Conservation (phyloP, 2,888 invertebrate species). For the Dolomedes plantarius region DNA sequence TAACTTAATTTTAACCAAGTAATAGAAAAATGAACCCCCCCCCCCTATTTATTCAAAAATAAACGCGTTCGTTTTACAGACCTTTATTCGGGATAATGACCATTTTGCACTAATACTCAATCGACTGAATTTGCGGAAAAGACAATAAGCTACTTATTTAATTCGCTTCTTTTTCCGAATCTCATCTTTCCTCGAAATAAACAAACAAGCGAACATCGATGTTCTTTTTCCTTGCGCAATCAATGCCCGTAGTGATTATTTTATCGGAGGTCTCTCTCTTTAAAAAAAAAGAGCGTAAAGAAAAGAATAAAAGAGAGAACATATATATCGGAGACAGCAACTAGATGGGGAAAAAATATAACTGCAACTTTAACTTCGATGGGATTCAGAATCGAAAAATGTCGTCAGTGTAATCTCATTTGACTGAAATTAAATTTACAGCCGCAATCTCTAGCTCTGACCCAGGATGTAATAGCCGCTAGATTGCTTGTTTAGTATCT, state of each 20-base stretch:
- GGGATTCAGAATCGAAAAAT: constrained; percentile 57
- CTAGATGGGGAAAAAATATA: not conserved
- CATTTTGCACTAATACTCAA: constrained; percentile 19
- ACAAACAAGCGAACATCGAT: constrained; percentile 7
- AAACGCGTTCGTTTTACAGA: constrained; percentile 19
- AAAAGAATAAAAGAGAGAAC: constrained; percentile 15
- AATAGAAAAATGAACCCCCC: not conserved
- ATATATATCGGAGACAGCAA: constrained; percentile 28
- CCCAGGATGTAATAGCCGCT: constrained; percentile 55
- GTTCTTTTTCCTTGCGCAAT: constrained; percentile 24
- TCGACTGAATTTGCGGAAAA: constrained; percentile 16
- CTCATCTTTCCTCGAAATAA: constrained; percentile 4
- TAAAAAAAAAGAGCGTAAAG: constrained; percentile 20
- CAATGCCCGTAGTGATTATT: constrained; percentile 52
- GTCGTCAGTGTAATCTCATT: constrained; percentile 66
- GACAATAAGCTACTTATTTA: constrained; percentile 47
- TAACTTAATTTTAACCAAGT: not conserved
- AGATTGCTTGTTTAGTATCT: constrained; percentile 59
- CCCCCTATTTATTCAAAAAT: not conserved
- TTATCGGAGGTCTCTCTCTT: constrained; percentile 45
- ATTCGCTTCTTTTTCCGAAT: constrained; percentile 1
- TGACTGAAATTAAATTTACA: constrained; percentile 70
- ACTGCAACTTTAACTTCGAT: constrained; percentile 21
- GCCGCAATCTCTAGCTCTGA: constrained; percentile 55
- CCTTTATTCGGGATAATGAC: constrained; percentile 19